These are phyloP conservation scores for Oxygymnocypris stewartii DNA, from an alignment of 2,113 vertebrate species.

Conservation along the genomic window DNA sequence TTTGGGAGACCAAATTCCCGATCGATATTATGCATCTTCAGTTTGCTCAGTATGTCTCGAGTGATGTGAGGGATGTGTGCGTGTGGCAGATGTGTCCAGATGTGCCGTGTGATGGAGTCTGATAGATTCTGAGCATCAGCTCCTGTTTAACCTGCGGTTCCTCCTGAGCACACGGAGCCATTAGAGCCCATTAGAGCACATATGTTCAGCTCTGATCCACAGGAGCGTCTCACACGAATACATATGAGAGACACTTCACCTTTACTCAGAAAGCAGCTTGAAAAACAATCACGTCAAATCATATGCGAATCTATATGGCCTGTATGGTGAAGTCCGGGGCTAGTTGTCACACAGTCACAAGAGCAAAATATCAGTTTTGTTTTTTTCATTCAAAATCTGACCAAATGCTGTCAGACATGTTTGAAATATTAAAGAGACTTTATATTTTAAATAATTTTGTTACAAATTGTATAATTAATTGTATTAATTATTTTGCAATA, in stretches of 20 bases:
- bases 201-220: constrained; percentile 44
- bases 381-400: background rate
- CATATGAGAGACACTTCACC: background rate
- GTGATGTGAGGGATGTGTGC: background rate
- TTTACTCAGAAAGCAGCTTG: background rate
- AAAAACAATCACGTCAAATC: background rate
- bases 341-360: background rate
- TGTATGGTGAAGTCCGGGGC: background rate
- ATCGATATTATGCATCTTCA: background rate
- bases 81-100: constrained; percentile 51
- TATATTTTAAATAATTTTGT: too few species aligned
- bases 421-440: background rate
- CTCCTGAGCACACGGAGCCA: constrained; percentile 59
- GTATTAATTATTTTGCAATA: too few species aligned
- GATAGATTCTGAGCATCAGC: constrained; percentile 54
- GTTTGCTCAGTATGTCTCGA: background rate
- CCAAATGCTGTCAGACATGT: background rate
- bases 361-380: background rate
- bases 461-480: too few species aligned
- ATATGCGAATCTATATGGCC: background rate
- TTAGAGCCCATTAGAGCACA: constrained; percentile 59
- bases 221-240: background rate
- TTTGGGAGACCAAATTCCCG: background rate
- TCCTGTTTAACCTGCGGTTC: constrained; percentile 60
- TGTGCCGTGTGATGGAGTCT: constrained; percentile 59